Evolutionary conservation across 1,140 invertebrate genomes (phyloP).

Genomic region (Penaeus japonicus): DNA sequence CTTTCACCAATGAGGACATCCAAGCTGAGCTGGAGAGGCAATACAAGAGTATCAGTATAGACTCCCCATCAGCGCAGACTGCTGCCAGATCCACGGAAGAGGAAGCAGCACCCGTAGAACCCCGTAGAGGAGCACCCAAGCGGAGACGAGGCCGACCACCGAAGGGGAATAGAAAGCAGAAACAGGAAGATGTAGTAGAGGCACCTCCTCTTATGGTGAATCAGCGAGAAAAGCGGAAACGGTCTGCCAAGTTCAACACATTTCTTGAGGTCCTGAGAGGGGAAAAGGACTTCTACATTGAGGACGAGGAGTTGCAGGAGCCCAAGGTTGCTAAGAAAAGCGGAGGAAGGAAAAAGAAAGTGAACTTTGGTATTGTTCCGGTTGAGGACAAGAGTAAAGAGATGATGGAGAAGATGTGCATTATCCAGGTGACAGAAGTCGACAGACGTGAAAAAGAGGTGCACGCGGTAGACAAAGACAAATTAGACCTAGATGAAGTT

Average conservation of each 20-base stretch:
- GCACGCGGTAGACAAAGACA: background rate
- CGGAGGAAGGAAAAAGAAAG: constrained; percentile 33
- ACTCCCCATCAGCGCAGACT: background rate
- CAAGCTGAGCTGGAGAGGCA: constrained; percentile 39
- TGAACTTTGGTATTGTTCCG: background rate
- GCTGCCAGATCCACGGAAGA: background rate
- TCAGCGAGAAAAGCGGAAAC: constrained; percentile 45
- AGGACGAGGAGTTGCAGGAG: constrained; percentile 37
- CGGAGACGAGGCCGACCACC: constrained; percentile 17
- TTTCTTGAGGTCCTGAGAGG: constrained; percentile 51
- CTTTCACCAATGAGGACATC: constrained; percentile 7
- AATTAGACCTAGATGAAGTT: constrained; percentile 34
- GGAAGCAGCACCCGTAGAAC: background rate
- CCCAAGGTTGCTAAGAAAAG: constrained; percentile 16
- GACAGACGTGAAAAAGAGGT: background rate
- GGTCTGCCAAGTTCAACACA: constrained; percentile 45
- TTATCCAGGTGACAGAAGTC: constrained; percentile 39
- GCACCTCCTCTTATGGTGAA: constrained; percentile 47
- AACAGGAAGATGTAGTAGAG: background rate
- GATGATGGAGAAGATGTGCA: constrained; percentile 2
- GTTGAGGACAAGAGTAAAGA: background rate
- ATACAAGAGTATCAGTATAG: constrained; percentile 21
- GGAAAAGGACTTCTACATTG: constrained; percentile 54
- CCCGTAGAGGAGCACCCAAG: background rate
- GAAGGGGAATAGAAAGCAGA: background rate